Evolutionary conservation across 2,113 vertebrate species (phyloP), one percentile per base, ranked within the genome.

Genomic region (Saimiri boliviensis): DNA sequence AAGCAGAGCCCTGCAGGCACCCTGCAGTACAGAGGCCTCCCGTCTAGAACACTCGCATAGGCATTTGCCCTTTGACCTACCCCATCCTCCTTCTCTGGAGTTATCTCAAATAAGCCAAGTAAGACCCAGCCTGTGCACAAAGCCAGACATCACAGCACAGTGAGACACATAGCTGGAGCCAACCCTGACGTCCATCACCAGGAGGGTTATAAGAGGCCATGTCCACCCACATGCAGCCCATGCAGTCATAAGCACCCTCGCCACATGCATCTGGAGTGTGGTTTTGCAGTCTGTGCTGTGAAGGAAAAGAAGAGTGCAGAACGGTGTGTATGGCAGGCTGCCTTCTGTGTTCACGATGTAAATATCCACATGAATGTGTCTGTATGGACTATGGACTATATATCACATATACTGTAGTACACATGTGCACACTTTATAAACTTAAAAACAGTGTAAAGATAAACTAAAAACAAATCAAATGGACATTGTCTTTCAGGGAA

Each of bases 371-470:
- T 17, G 19, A 0, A 17, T 2, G 7, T 20, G 25, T 68, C 47
- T 47, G 12, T 17, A 8, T 32, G 77, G 12, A 19, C 52, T 17
- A 6, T 30, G 42, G 10, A 2, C 3, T 30, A 6, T 71, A 49
- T n/a, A 17, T 7, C 5, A 58, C 7, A 58, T 32, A 21, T 19
- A 47, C 35, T 83, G 6, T 42, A n/a, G 5, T 16, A 27, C 2
- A 10, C 1, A 27, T 68, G 66, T 8, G 7, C 1, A 2, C 0
- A 30, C 17, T 56, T 37, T 27, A 40, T 30, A 8, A 6, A n/a
- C 47, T 71, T 11, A 30, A 20, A 76, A 49, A 68, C 25, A 35
- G 3, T 20, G 0, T 63, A 40, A n/a, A 20, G 16, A 71, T 27
- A 80, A 73, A 60, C 42, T 14, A 60, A 52, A 70, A 71, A 27